Percentiles rank a stretch among this genome's conserved stretches.
phyloP scores from a whole-genome alignment of 1,140 invertebrate genomes.

The Papilio polyxenes region DNA sequence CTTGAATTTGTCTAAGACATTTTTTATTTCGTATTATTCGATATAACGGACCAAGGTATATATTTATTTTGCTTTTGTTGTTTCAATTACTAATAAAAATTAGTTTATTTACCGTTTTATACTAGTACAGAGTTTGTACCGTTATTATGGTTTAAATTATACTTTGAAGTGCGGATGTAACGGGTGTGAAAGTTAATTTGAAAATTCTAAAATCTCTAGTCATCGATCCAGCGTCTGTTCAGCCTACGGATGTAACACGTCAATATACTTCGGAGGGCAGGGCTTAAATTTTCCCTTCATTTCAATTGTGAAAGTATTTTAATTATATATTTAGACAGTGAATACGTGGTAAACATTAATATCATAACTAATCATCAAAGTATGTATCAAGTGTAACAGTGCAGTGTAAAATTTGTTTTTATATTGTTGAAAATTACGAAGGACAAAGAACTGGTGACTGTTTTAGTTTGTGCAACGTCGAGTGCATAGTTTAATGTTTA shows the following conservation, averaged over 20 bases:
- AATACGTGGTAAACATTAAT: slow-evolving; percentile 10
- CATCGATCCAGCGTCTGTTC: slow-evolving; percentile 73
- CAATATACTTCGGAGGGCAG: slow-evolving; percentile 77
- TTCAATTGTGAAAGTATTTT: slow-evolving; percentile 72
- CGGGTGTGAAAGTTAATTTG: slow-evolving; percentile 47
- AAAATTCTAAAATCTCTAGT: slow-evolving; percentile 51
- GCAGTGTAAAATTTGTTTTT: slow-evolving; percentile 24
- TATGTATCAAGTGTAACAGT: slow-evolving; percentile 38
- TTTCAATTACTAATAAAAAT: slow-evolving; percentile 63
- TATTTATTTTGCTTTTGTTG: slow-evolving; percentile 71
- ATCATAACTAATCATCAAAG: not conserved
- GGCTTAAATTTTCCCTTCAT: slow-evolving; percentile 67
- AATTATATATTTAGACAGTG: slow-evolving; percentile 42
- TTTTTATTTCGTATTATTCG: slow-evolving; percentile 65
- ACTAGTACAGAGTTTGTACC: slow-evolving; percentile 66
- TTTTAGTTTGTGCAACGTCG: slow-evolving; percentile 44
- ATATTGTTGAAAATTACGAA: slow-evolving; percentile 46
- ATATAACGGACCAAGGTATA: slow-evolving; percentile 78
- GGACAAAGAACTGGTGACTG: slow-evolving; percentile 52
- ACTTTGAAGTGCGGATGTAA: slow-evolving; percentile 44
- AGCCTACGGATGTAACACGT: slow-evolving; percentile 78
- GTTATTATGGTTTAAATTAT: slow-evolving; percentile 60
- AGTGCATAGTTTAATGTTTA: slow-evolving; percentile 45
- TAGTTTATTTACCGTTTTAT: slow-evolving; percentile 77
- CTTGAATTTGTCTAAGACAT: slow-evolving; percentile 70